Evolutionary conservation across 2,113 vertebrate genomes (phyloP).

Genomic region (Bambusicola thoracicus): DNA sequence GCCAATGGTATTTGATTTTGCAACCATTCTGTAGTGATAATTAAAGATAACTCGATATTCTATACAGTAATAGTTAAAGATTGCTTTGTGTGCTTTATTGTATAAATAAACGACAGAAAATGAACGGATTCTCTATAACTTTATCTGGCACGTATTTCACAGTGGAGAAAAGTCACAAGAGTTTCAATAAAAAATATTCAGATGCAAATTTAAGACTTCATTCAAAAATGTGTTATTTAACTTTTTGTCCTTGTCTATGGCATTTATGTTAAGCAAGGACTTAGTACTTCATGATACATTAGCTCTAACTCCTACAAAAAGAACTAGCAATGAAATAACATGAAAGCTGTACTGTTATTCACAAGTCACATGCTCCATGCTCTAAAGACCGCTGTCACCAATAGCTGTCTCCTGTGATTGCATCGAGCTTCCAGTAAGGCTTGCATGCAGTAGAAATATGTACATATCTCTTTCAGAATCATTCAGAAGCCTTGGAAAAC

Average conservation of each 20-base stretch:
- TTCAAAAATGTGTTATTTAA: neutral
- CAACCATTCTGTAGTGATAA: constrained; percentile 78
- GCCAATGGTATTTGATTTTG: constrained; percentile 82
- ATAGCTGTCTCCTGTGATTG: fast-evolving
- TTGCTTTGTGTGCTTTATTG: constrained; percentile 69
- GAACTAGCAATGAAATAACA: neutral
- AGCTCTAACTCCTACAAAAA: neutral
- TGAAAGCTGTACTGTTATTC: neutral
- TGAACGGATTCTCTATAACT: constrained; percentile 42
- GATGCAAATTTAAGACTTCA: neutral
- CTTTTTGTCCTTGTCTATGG: neutral
- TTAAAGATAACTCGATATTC: constrained; percentile 82
- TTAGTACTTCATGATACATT: neutral
- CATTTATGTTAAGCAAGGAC: neutral
- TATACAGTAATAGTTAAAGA: constrained; percentile 78
- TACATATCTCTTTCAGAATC: fast-evolving
- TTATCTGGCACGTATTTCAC: constrained; percentile 38
- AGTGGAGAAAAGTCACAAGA: constrained; percentile 22
- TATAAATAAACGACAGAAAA: constrained; percentile 69
- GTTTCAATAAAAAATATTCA: constrained; percentile 37
- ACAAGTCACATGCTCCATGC: neutral
- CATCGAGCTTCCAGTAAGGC: neutral
- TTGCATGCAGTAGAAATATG: fast-evolving
- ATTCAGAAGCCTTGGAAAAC: neutral
- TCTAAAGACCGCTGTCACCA: neutral